Base-by-base conservation (phyloP, 2,888 invertebrate genomes). In the Hydrotaea cyrtoneurina region DNA sequence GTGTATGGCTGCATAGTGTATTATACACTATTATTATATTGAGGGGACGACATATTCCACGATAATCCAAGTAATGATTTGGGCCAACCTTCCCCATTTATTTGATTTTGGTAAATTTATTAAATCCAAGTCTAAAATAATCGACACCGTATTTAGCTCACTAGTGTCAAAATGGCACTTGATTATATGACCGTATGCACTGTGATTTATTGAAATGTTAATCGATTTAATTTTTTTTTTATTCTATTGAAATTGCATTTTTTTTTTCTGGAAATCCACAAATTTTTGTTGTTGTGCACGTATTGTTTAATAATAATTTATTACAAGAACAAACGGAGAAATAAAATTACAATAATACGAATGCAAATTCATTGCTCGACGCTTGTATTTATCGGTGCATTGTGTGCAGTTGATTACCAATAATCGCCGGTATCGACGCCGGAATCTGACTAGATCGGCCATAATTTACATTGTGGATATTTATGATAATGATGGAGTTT, bases 381-480 rank as follows among this genome's bases (percentile, higher is more conserved):
- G 10, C 15, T 59, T 50, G 15, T 46, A 78, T 17, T 57, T 13
- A 76, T 62, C 23, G 53, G 50, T 15, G 76, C 43, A 53, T 77
- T 57, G 74, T 72, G 7, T 15, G n/a, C 31, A 39, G 23, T 31
- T 69, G 13, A 55, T 55, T 66, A 26, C n/a, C 23, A 71, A 62
- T 36, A 21, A 55, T 31, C 21, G 59, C 4, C 15, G 1, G 17
- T 11, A 55, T 11, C 2, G 39, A 8, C 17, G 3, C 3, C 55
- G 59, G 15, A 80, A 77, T 71, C 69, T 55, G 62, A 78, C 15
- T 5, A 74, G 13, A 83, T 43, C 62, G 23, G 46, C n/a, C 72
- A 19, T 31, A 82, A 85, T 85, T 85, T 79, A 76, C 84, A 85
- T 85, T 74, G 79, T 73, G n/a, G 76, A 85, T 79, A 77, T 81